Evolutionary conservation across 2,113 vertebrate genomes (phyloP).

Genomic region (Prochilodus magdalenae): DNA sequence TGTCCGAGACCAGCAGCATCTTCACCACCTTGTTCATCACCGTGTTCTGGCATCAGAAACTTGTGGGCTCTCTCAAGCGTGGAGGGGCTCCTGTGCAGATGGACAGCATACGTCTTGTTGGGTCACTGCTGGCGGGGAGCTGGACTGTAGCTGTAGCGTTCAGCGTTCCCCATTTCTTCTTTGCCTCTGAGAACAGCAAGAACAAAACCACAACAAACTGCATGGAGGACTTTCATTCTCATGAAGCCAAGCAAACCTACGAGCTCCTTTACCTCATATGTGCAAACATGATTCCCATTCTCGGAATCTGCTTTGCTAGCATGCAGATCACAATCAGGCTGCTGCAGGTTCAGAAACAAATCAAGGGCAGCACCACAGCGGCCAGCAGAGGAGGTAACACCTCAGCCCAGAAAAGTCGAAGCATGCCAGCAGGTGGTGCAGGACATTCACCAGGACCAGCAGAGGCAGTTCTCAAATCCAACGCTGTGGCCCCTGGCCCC

Average conservation of each 20-base stretch:
- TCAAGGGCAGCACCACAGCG: no score
- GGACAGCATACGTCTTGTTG: slow-evolving; percentile 67
- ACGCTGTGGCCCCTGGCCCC: background rate
- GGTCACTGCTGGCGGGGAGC: slow-evolving; percentile 64
- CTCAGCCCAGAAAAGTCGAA: no score
- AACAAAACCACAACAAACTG: slow-evolving; percentile 54
- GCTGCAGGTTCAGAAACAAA: no score
- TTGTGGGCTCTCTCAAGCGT: slow-evolving; percentile 73
- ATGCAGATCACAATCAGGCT: slow-evolving; percentile 63
- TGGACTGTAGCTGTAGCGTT: slow-evolving; percentile 69
- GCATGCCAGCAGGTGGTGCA: no score
- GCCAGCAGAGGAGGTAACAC: no score
- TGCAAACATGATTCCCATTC: slow-evolving; percentile 24
- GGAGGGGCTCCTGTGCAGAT: slow-evolving; percentile 67
- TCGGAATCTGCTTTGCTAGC: background rate
- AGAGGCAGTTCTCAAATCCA: no score
- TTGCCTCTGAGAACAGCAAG: slow-evolving; percentile 17
- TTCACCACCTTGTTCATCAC: slow-evolving; percentile 78
- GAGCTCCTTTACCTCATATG: slow-evolving; percentile 68
- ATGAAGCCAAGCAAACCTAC: slow-evolving; percentile 55
- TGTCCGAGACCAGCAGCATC: slow-evolving; percentile 81
- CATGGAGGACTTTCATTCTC: slow-evolving; percentile 57
- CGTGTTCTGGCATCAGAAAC: slow-evolving; percentile 79
- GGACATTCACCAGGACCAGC: no score
- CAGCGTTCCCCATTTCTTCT: slow-evolving; percentile 70